phyloP scores from a whole-genome alignment of 2,888 invertebrate genomes.

The Catocala sponsa region DNA sequence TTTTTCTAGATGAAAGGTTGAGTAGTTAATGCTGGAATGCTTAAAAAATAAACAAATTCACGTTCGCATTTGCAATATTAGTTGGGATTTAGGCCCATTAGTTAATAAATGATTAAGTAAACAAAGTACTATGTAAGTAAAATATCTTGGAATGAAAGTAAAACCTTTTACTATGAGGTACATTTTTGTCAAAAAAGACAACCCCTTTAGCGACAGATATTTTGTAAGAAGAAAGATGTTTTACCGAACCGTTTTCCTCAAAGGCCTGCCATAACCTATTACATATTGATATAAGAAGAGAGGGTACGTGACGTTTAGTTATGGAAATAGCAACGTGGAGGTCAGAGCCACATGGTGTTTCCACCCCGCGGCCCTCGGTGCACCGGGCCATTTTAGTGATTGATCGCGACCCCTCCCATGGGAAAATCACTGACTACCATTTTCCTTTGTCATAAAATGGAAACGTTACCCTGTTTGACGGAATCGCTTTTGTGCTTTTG shows the following conservation, averaged over 20 bases:
- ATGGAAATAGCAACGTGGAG: slow-evolving; percentile 21
- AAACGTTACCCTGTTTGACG: slow-evolving; percentile 13
- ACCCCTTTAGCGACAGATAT: slow-evolving; percentile 6
- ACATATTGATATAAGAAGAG: slow-evolving; percentile 21
- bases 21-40: too few species aligned
- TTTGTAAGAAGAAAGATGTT: slow-evolving; percentile 14
- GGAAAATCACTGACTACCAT: slow-evolving; percentile 34
- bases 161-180: neutral
- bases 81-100: too few species aligned
- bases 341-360: slow-evolving; percentile 18
- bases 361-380: slow-evolving; percentile 12
- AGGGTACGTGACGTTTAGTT: slow-evolving; percentile 25
- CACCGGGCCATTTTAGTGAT: slow-evolving; percentile 31
- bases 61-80: too few species aligned
- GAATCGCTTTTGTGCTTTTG: slow-evolving; percentile 12
- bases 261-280: slow-evolving; percentile 18
- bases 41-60: too few species aligned
- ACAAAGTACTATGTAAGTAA: too few species aligned
- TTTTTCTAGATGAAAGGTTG: too few species aligned
- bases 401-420: slow-evolving; percentile 41
- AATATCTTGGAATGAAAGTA: too few species aligned
- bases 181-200: neutral
- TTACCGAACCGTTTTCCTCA: slow-evolving; percentile 8
- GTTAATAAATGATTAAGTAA: too few species aligned
- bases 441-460: slow-evolving; percentile 23